Base-by-base conservation (phyloP, 2,797 vertebrate genomes). In the Pristis pectinata region DNA sequence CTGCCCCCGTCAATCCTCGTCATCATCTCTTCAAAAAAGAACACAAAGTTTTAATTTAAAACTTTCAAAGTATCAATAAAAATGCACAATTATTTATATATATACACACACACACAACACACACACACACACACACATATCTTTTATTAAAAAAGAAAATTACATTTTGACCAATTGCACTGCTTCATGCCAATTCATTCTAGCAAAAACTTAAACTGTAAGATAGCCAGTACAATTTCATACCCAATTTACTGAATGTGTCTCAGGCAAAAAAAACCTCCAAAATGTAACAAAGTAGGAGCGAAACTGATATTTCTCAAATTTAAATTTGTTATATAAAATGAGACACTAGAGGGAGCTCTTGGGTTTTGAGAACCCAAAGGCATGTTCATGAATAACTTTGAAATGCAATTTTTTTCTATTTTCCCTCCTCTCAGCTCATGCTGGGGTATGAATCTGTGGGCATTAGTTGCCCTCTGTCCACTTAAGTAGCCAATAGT, bases 281-380 rank as follows among this genome's bases (percentile, higher is more conserved):
- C 87, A 37, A 91, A 91, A 30, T 87, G 59, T 59, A 91, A 24
- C 9, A 91, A 17, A n/a, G 13, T 67, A 61, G 27, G 3, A 67
- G 8, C 61, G 67, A 19, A 24, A 11, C 24, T 24, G 19, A 64
- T n/a, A 67, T 2, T 41, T 37, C n/a, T 64, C 15, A 87, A n/a
- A 91, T 41, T 41, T 91, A 41, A 91, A 41, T 67, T 17, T 56
- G 34, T 91, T 17, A 37, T 37, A 91, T 64, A 91, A 17, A 22
- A 37, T 91, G 87, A 91, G 91, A 37, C 59, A 91, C 87, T 10
- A 91, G 59, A 67, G 87, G 87, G 87, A 9, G 87, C 59, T 64
- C 1, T 77, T 80, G 79, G 37, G 79, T 80, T 76, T 80, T 41
- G 77, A 17, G 37, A 41, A 41, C 0, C 15, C n/a, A n/a, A 15